phyloP scores from a whole-genome alignment of 1,140 invertebrate species.

The Phocides pigmalion region DNA sequence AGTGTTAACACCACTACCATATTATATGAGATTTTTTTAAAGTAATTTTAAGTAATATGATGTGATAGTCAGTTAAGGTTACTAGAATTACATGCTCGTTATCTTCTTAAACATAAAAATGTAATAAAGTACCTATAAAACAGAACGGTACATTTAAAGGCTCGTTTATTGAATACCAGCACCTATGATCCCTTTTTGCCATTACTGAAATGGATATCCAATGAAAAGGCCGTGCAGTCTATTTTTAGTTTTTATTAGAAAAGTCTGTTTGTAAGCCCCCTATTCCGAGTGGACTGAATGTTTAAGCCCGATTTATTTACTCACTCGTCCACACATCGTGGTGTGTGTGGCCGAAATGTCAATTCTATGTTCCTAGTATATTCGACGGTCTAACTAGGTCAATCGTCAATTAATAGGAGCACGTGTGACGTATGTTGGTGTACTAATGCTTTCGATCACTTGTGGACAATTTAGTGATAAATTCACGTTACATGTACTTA shows the following conservation, averaged over 20 bases:
- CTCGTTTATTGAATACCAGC: background rate
- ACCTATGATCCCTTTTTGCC: background rate
- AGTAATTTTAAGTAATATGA: no score
- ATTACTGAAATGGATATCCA: background rate
- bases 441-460: no score
- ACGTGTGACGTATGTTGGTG: background rate
- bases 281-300: background rate
- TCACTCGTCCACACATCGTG: background rate
- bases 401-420: slow-evolving; percentile 1
- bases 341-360: slow-evolving; percentile 13
- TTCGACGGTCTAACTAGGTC: background rate
- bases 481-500: no score
- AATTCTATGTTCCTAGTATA: background rate
- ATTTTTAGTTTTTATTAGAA: slow-evolving; percentile 18
- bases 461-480: no score
- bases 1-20: no score
- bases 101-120: background rate
- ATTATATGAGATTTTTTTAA: no score
- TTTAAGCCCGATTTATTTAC: slow-evolving; percentile 8
- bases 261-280: slow-evolving; percentile 2
- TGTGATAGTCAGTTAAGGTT: no score
- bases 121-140: background rate
- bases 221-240: background rate
- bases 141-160: background rate
- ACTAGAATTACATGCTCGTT: no score